Evolutionary conservation across 1,140 invertebrate genomes (phyloP).

Genomic region (Lasaia peninsularis): DNA sequence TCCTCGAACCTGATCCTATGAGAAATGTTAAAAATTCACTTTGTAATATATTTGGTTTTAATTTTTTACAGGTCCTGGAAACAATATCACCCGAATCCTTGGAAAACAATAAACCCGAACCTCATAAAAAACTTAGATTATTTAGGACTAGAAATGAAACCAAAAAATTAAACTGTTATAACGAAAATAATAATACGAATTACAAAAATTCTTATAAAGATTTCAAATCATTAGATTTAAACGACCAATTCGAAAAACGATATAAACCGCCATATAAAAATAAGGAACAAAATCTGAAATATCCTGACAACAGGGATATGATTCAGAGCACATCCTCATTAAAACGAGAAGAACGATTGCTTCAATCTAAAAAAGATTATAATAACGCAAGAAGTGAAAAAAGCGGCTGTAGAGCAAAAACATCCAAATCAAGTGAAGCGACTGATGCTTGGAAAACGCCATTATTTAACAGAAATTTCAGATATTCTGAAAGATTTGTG

Average conservation of each 20-base stretch:
- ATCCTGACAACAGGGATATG: slow-evolving; percentile 65
- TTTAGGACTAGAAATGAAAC: slow-evolving; percentile 87
- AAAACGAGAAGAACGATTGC: slow-evolving; percentile 68
- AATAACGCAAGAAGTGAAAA: slow-evolving; percentile 60
- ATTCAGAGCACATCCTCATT: slow-evolving; percentile 61
- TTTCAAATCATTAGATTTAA: slow-evolving; percentile 60
- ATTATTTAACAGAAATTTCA: slow-evolving; percentile 66
- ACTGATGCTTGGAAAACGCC: slow-evolving; percentile 69
- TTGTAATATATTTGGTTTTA: slow-evolving; percentile 1
- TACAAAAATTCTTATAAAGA: slow-evolving; percentile 52
- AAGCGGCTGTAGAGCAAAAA: slow-evolving; percentile 69
- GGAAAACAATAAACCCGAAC: slow-evolving; percentile 70
- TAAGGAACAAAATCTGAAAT: slow-evolving; percentile 64
- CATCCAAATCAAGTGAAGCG: slow-evolving; percentile 54
- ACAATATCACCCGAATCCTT: slow-evolving; percentile 78
- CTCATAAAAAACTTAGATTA: slow-evolving; percentile 79
- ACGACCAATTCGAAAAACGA: slow-evolving; percentile 59
- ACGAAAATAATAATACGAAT: slow-evolving; percentile 42
- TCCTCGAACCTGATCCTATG: too few species aligned
- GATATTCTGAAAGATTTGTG: slow-evolving; percentile 72
- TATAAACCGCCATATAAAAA: slow-evolving; percentile 68
- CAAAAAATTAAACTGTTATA: slow-evolving; percentile 71
- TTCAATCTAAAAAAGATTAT: slow-evolving; percentile 64
- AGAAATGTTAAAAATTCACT: too few species aligned
- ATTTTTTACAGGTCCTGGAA: slow-evolving; percentile 49